phyloP scores from a whole-genome alignment of 2,797 vertebrate genomes.

The Anolis apletophallus region DNA sequence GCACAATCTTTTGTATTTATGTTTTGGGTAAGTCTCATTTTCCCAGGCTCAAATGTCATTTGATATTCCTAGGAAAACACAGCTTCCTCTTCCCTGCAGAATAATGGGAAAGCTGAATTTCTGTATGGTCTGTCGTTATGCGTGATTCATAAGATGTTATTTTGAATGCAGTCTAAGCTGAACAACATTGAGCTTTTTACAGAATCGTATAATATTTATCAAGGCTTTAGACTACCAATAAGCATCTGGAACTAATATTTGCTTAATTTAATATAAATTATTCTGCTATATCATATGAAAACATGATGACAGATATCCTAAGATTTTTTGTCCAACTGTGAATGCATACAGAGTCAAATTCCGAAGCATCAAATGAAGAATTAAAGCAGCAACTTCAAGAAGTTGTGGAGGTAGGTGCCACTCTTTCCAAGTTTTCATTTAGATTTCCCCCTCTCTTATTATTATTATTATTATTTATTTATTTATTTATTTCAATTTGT shows the following conservation, averaged over 20 bases:
- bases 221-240: too few species aligned
- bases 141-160: background rate
- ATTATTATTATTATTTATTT: too few species aligned
- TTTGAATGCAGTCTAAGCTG: background rate
- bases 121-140: background rate
- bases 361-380: conserved; percentile 83
- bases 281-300: background rate
- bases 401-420: conserved; percentile 82
- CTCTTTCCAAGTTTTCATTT: background rate
- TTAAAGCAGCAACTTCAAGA: conserved; percentile 84
- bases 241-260: too few species aligned
- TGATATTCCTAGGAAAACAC: background rate
- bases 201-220: too few species aligned
- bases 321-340: background rate
- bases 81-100: background rate
- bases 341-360: conserved; percentile 73
- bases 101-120: background rate
- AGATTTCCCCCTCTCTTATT: background rate
- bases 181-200: too few species aligned
- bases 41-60: background rate
- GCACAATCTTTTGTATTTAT: background rate
- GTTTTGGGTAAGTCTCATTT: background rate
- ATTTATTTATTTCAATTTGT: too few species aligned
- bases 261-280: too few species aligned
- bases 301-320: background rate